A percentile compares a stretch with the other conserved stretches of the same genome.
Conservation (phyloP, 2,888 invertebrate genomes). For the Luperina testacea region DNA sequence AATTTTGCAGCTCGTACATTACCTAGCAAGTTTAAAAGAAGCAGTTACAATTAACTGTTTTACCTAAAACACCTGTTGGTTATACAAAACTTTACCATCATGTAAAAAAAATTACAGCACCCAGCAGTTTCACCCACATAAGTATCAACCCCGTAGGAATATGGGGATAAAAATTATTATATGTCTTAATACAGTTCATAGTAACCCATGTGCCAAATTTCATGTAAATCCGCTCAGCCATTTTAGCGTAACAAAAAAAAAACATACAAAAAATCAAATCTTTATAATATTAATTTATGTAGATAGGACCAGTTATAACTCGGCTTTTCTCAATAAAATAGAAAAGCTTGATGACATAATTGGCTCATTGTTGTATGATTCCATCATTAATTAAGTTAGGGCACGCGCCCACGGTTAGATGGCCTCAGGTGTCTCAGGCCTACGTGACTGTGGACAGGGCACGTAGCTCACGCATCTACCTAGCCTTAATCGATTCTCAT, state of each 20-base stretch:
- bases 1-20: background rate
- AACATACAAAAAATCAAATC: background rate
- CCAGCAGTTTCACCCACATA: background rate
- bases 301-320: background rate
- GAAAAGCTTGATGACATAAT: constrained; percentile 5
- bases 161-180: background rate
- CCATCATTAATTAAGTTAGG: constrained; percentile 68
- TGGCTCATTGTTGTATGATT: constrained; percentile 71
- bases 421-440: constrained; percentile 70
- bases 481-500: constrained; percentile 75
- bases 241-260: background rate
- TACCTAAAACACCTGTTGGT: background rate
- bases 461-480: constrained; percentile 67
- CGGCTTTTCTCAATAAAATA: background rate
- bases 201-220: background rate
- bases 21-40: background rate
- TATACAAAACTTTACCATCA: background rate
- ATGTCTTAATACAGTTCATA: too few species aligned
- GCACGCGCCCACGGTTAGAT: constrained; percentile 77
- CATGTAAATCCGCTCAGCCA: background rate
- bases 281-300: background rate
- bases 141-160: background rate
- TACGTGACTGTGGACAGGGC: constrained; percentile 84
- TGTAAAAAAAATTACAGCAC: background rate
- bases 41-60: background rate